phyloP scores from a whole-genome alignment of 2,797 vertebrate species.

The Tragelaphus oryx region DNA sequence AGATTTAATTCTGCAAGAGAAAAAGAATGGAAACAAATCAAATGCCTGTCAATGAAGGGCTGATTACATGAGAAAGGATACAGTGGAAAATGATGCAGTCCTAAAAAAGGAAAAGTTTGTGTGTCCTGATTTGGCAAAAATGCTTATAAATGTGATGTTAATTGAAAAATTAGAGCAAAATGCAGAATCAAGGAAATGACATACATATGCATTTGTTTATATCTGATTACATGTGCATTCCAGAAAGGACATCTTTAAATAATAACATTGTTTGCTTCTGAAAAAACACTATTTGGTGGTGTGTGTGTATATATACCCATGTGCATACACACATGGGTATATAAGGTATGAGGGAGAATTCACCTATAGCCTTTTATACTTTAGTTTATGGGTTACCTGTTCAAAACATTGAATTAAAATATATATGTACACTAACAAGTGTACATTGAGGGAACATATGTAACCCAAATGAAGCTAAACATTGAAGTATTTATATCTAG shows the following conservation, averaged over 20 bases:
- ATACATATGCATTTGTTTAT: neutral
- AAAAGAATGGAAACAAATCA: neutral
- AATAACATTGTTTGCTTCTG: neutral
- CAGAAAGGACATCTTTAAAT: neutral
- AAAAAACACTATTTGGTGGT: neutral
- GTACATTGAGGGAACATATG: neutral
- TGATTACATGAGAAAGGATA: neutral
- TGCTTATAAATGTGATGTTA: neutral
- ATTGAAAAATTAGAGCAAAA: constrained; percentile 5
- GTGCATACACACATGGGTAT: neutral
- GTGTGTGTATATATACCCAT: neutral
- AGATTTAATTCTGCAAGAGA: neutral
- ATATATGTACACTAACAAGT: neutral
- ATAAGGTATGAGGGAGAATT: neutral
- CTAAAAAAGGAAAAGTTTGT: neutral
- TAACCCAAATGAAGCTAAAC: neutral
- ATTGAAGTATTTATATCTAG: constrained; percentile 1
- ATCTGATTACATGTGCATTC: neutral
- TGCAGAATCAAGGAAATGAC: neutral
- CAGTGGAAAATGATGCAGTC: neutral
- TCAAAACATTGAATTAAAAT: neutral
- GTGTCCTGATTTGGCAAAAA: neutral
- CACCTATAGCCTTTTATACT: neutral
- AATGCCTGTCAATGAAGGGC: neutral
- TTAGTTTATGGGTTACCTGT: neutral